These are phyloP conservation scores for Novumbra hubbsi DNA, from an alignment of 2,797 vertebrate species.

Conservation along the genomic window DNA sequence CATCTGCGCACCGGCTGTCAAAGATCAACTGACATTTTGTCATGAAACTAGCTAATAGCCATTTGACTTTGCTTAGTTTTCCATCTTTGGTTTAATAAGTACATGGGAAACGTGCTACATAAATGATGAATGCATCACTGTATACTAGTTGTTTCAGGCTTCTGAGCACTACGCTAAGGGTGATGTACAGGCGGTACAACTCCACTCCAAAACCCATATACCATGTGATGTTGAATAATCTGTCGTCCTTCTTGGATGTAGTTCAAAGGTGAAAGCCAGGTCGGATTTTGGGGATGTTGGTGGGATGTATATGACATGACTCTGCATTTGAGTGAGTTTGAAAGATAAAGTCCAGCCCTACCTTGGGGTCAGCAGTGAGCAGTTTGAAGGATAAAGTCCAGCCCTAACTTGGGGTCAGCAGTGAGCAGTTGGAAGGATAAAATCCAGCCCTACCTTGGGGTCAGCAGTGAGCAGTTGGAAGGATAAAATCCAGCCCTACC, in stretches of 20 bases:
- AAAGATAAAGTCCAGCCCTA: slow-evolving; percentile 55
- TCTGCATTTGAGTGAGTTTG: background rate
- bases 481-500: slow-evolving; percentile 74
- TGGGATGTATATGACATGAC: no score
- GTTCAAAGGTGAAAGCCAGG: no score
- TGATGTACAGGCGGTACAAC: background rate
- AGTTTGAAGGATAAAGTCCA: slow-evolving; percentile 82
- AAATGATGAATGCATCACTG: no score
- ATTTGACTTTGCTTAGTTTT: background rate
- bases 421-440: no score
- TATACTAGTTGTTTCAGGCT: no score
- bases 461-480: slow-evolving; percentile 96
- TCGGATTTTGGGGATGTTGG: no score
- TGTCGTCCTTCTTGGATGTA: background rate
- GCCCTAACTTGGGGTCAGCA: no score
- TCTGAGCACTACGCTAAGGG: no score
- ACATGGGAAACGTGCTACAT: no score
- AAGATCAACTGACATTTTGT: background rate
- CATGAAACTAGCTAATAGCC: background rate
- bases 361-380: slow-evolving; percentile 95
- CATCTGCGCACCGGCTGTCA: background rate
- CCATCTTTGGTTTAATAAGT: background rate
- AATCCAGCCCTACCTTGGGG: slow-evolving; percentile 83
- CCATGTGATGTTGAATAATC: background rate
- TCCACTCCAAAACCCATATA: background rate